A percentile compares a stretch with the other conserved stretches of the same genome.
phyloP scores from a whole-genome alignment of 2,797 vertebrate species.

The Falco columbarius region DNA sequence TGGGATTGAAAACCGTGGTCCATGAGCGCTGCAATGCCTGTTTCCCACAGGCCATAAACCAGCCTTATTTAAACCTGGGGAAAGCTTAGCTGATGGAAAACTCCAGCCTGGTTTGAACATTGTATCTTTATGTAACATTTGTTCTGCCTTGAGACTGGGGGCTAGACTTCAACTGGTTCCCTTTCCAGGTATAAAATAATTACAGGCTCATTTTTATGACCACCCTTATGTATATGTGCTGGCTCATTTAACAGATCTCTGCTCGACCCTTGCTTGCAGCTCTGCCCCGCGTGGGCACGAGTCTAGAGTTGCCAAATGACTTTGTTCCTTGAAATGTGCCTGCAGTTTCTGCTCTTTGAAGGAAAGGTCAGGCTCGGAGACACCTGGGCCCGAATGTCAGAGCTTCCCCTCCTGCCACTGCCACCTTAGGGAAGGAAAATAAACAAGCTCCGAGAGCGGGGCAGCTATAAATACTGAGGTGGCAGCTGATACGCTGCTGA shows the following conservation, averaged over 20 bases:
- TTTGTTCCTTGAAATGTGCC: conserved; percentile 1
- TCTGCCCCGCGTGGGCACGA: not conserved
- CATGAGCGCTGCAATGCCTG: accelerated
- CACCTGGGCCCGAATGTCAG: conserved; percentile 56
- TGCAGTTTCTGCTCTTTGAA: not conserved
- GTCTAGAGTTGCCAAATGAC: not conserved
- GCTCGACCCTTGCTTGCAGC: not conserved
- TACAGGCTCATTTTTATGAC: not conserved
- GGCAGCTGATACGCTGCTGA: not conserved
- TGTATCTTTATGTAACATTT: not conserved
- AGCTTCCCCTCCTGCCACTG: not conserved
- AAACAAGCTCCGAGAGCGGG: conserved; percentile 17
- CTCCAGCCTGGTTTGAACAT: not conserved
- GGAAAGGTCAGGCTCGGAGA: not conserved
- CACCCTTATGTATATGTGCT: not conserved
- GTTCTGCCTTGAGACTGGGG: not conserved
- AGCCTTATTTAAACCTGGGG: not conserved
- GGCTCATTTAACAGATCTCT: not conserved
- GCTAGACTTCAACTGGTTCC: not conserved
- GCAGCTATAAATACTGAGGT: conserved; percentile 52
- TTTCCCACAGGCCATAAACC: not conserved
- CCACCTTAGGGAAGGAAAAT: conserved; percentile 39
- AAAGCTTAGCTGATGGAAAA: not conserved
- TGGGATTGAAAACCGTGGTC: not conserved
- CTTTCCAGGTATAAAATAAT: not conserved